Conservation (phyloP, 2,113 vertebrate species). For the Silurus asotus region DNA sequence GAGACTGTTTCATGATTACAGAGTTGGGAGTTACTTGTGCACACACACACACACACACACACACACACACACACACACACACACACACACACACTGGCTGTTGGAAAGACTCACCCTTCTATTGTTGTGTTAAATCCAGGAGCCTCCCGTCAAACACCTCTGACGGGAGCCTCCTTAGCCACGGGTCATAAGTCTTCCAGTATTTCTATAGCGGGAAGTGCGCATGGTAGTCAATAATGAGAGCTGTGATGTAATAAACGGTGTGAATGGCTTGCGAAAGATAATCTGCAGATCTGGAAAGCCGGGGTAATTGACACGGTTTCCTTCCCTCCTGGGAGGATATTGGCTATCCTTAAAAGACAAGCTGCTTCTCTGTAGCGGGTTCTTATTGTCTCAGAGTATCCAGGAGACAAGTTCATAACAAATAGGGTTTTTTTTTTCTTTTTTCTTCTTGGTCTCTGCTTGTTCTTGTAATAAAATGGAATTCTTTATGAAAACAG, state of each 20-base stretch:
- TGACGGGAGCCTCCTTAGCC: slow-evolving; percentile 44
- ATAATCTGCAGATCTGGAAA: slow-evolving; percentile 56
- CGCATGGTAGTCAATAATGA: slow-evolving; percentile 57
- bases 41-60: not conserved
- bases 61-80: not conserved
- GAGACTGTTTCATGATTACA: not conserved
- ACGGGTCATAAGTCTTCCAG: slow-evolving; percentile 55
- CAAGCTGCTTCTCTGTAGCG: slow-evolving; percentile 28
- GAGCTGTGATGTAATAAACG: slow-evolving; percentile 57
- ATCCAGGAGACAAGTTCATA: slow-evolving; percentile 55
- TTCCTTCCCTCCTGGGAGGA: slow-evolving; percentile 59
- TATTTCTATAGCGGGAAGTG: slow-evolving; percentile 62
- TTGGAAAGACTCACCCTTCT: slow-evolving; percentile 10
- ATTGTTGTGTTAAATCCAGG: slow-evolving; percentile 41
- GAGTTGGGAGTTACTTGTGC: not conserved
- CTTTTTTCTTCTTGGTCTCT: not conserved
- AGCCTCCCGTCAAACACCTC: slow-evolving; percentile 43
- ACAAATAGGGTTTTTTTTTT: slow-evolving; percentile 37
- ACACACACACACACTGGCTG: not conserved
- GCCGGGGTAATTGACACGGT: slow-evolving; percentile 48
- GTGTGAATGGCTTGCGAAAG: slow-evolving; percentile 54
- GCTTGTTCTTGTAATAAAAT: not conserved
- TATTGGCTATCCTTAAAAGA: slow-evolving; percentile 50
- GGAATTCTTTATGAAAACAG: slow-evolving; percentile 2
- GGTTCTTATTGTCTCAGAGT: slow-evolving; percentile 53